A percentile compares a stretch with the other conserved stretches of the same genome.
Evolutionary conservation across 2,888 invertebrate species (phyloP).

Genomic region (Agapetus fuscipes): DNA sequence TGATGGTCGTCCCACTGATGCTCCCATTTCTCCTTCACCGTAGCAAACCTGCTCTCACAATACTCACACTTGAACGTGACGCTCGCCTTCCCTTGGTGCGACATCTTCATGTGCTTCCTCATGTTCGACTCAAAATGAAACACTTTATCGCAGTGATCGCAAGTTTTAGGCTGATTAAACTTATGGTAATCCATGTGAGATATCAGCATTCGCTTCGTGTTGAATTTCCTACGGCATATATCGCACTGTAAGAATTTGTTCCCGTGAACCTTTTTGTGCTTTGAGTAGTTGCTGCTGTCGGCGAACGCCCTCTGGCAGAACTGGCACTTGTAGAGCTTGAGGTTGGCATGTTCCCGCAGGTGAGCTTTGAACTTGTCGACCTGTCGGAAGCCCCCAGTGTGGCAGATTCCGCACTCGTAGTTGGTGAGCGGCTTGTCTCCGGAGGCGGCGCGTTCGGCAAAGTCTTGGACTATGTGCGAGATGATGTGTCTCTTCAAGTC

Average conservation of each 20-base stretch:
- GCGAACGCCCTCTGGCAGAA: slow-evolving; percentile 42
- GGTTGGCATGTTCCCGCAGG: slow-evolving; percentile 38
- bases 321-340: slow-evolving; percentile 40
- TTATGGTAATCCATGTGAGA: slow-evolving; percentile 40
- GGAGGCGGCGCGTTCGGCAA: slow-evolving; percentile 34
- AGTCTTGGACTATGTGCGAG: slow-evolving; percentile 38
- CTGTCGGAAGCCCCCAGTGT: slow-evolving; percentile 30
- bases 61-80: slow-evolving; percentile 32
- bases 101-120: slow-evolving; percentile 35
- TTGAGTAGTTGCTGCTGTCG: slow-evolving; percentile 43
- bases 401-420: slow-evolving; percentile 36
- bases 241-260: slow-evolving; percentile 36
- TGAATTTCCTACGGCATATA: slow-evolving; percentile 39
- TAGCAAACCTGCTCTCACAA: slow-evolving; percentile 30
- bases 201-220: slow-evolving; percentile 39
- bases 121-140: slow-evolving; percentile 40
- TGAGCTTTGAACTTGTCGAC: slow-evolving; percentile 41
- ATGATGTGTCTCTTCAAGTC: slow-evolving; percentile 42
- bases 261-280: slow-evolving; percentile 43
- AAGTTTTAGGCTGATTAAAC: slow-evolving; percentile 31
- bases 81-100: slow-evolving; percentile 28
- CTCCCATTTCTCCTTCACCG: slow-evolving; percentile 40
- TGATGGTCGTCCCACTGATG: slow-evolving; percentile 40
- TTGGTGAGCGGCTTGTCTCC: slow-evolving; percentile 30
- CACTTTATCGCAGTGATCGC: slow-evolving; percentile 30